A percentile compares a stretch with the other conserved stretches of the same genome.
Conservation (phyloP, 2,113 vertebrate genomes). For the Bettongia penicillata region DNA sequence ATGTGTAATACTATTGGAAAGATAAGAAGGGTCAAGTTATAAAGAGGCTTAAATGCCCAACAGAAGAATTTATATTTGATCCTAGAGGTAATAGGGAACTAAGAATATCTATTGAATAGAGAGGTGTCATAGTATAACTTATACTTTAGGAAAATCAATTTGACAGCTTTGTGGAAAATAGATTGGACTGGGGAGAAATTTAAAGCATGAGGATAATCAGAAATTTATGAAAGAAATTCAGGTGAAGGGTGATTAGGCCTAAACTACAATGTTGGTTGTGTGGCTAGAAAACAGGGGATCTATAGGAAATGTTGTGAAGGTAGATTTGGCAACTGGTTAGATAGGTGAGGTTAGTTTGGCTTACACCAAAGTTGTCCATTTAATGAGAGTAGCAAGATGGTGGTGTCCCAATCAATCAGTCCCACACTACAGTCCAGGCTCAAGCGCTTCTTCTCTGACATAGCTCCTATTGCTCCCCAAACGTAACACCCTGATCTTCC, state of each 20-base stretch:
- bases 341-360: neutral
- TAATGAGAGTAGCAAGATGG: neutral
- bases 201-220: neutral
- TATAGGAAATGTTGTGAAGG: neutral
- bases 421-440: no score
- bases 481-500: neutral
- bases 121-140: neutral
- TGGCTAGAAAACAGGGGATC: neutral
- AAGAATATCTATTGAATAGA: neutral
- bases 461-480: neutral
- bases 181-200: neutral
- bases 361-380: neutral
- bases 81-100: neutral
- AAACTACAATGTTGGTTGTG: neutral
- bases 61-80: neutral
- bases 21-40: neutral
- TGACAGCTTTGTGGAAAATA: neutral
- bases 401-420: neutral
- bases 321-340: neutral
- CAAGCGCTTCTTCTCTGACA: no score
- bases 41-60: neutral
- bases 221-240: neutral
- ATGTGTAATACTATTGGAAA: neutral
- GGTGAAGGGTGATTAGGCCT: neutral
- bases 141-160: neutral